Conservation (phyloP, 2,888 invertebrate species). For the Eutolmus rufibarbis region DNA sequence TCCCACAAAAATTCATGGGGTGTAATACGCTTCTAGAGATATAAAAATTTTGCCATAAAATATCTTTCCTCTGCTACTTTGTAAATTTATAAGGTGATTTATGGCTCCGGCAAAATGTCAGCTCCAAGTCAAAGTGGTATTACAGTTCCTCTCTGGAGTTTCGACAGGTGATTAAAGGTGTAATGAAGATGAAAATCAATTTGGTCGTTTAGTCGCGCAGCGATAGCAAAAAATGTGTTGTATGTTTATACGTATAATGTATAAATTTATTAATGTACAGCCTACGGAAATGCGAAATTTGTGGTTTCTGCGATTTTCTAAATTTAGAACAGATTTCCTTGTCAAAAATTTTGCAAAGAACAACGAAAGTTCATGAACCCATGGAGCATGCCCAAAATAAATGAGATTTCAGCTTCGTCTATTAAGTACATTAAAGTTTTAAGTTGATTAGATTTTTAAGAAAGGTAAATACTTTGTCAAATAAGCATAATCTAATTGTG, state of each 20-base stretch:
- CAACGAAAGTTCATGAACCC: background rate
- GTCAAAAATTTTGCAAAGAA: background rate
- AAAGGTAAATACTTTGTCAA: background rate
- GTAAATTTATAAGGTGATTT: background rate
- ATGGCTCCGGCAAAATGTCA: background rate
- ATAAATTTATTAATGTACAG: background rate
- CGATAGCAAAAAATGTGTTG: background rate
- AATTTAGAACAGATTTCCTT: background rate
- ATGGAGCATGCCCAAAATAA: background rate
- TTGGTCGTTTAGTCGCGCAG: background rate
- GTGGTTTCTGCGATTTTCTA: background rate
- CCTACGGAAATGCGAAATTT: background rate
- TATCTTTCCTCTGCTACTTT: background rate
- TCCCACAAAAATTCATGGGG: background rate
- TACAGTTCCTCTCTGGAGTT: background rate
- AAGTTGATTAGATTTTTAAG: background rate
- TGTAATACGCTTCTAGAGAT: background rate
- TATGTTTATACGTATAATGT: background rate
- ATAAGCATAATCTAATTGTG: background rate
- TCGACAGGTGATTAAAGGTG: background rate
- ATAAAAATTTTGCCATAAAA: background rate
- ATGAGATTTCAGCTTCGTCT: background rate
- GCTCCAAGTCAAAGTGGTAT: background rate
- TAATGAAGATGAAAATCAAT: background rate
- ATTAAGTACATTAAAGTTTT: background rate